These are phyloP conservation scores for Emydocephalus ijimae DNA, from an alignment of 2,113 vertebrate genomes.

Conservation along the genomic window DNA sequence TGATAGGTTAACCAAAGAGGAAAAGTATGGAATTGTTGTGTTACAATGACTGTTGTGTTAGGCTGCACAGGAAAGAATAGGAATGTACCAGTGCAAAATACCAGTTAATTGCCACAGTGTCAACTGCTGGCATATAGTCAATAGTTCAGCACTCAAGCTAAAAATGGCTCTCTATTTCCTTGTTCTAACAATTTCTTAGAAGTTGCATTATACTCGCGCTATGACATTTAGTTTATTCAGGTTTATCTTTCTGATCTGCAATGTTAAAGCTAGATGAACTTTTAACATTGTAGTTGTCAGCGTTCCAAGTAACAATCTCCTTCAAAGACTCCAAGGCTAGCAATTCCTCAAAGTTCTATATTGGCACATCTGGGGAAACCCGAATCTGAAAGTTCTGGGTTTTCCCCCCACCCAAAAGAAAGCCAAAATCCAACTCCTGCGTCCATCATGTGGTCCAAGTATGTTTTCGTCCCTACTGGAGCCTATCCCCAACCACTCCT, in stretches of 20 bases:
- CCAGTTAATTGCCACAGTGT: not conserved
- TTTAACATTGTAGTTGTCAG: not conserved
- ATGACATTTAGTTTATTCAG: not conserved
- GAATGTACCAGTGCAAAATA: not conserved
- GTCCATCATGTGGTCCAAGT: too few species aligned
- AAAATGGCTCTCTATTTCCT: not conserved
- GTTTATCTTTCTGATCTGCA: not conserved
- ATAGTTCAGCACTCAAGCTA: not conserved
- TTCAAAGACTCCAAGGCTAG: too few species aligned
- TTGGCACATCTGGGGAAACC: too few species aligned
- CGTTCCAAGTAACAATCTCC: too few species aligned
- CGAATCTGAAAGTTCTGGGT: too few species aligned
- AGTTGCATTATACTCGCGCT: not conserved
- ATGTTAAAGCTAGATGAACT: not conserved
- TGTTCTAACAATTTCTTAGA: not conserved
- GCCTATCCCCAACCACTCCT: too few species aligned
- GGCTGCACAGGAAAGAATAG: not conserved
- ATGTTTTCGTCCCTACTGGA: too few species aligned
- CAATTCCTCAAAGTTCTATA: too few species aligned
- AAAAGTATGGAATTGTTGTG: not conserved
- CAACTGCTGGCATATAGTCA: not conserved
- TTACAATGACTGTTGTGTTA: not conserved
- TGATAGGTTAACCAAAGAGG: not conserved
- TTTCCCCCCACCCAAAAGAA: too few species aligned
- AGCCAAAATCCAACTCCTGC: too few species aligned